phyloP scores from a whole-genome alignment of 2,888 invertebrate species.

The Leucoma salicis region DNA sequence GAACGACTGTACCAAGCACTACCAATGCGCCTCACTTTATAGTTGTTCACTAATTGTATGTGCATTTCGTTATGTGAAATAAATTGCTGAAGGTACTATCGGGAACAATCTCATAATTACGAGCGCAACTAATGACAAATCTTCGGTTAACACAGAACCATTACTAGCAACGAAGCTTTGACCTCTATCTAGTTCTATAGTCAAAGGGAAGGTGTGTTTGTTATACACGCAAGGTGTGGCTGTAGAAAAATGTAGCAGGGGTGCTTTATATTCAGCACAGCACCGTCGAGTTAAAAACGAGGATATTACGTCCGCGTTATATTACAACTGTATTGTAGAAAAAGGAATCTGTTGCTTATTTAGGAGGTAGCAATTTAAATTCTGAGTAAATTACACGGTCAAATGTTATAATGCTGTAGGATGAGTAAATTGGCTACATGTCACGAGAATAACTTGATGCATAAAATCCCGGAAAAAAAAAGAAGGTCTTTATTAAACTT shows the following conservation, averaged over 20 bases:
- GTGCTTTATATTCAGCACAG: constrained; percentile 18
- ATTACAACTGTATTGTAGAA: constrained; percentile 4
- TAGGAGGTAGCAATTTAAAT: no score
- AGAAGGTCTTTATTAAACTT: no score
- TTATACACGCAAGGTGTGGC: neutral
- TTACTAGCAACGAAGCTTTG: constrained; percentile 9
- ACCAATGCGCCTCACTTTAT: constrained; percentile 23
- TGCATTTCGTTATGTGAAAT: neutral
- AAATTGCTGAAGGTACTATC: neutral
- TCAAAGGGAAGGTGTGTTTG: neutral
- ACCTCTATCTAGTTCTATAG: constrained; percentile 4
- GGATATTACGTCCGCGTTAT: constrained; percentile 11
- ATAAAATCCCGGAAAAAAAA: no score
- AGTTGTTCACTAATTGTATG: constrained; percentile 15
- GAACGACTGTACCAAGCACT: constrained; percentile 48
- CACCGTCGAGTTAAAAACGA: constrained; percentile 11
- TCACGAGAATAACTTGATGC: no score
- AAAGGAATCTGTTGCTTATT: neutral
- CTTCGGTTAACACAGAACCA: constrained; percentile 8
- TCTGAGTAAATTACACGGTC: no score
- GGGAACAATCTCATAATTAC: neutral
- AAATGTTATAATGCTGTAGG: no score
- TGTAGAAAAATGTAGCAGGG: constrained; percentile 5
- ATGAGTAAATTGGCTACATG: no score
- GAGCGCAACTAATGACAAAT: neutral